Percentiles rank a stretch among this genome's conserved stretches.
These are phyloP conservation scores for Epizoanthus stellaris DNA, from an alignment of 92 coral and sea anemone genomes.

Conservation along the genomic window DNA sequence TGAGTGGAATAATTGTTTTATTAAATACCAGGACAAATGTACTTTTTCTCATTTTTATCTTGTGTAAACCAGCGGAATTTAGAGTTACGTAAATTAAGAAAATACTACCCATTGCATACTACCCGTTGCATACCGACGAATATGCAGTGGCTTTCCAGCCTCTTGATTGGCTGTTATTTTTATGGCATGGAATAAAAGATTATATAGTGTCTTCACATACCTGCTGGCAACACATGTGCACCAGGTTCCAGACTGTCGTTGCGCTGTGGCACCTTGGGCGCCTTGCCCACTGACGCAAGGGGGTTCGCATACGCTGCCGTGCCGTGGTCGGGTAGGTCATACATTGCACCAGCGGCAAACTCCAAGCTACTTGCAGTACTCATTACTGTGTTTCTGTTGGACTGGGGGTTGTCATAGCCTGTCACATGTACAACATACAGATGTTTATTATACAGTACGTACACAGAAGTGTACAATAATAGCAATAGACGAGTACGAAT, in stretches of 20 bases:
- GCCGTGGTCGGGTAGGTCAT: constrained; percentile 61
- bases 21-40: too few species aligned
- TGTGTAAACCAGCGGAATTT: too few species aligned
- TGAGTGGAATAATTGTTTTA: too few species aligned
- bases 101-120: too few species aligned
- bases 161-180: too few species aligned
- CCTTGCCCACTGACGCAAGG: constrained; percentile 53
- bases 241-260: constrained; percentile 69
- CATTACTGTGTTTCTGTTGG: constrained; percentile 49
- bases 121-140: too few species aligned
- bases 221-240: background rate
- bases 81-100: too few species aligned
- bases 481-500: too few species aligned
- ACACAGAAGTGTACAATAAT: too few species aligned
- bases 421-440: background rate
- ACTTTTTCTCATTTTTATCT: too few species aligned
- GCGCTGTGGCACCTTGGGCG: constrained; percentile 65
- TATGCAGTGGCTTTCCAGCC: too few species aligned
- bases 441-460: too few species aligned
- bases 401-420: constrained; percentile 24
- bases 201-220: background rate
- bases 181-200: background rate
- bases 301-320: constrained; percentile 85
- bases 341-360: constrained; percentile 88
- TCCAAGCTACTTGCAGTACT: constrained; percentile 59